Conservation (phyloP, 2,797 vertebrate genomes). For the Coilia nasus region DNA sequence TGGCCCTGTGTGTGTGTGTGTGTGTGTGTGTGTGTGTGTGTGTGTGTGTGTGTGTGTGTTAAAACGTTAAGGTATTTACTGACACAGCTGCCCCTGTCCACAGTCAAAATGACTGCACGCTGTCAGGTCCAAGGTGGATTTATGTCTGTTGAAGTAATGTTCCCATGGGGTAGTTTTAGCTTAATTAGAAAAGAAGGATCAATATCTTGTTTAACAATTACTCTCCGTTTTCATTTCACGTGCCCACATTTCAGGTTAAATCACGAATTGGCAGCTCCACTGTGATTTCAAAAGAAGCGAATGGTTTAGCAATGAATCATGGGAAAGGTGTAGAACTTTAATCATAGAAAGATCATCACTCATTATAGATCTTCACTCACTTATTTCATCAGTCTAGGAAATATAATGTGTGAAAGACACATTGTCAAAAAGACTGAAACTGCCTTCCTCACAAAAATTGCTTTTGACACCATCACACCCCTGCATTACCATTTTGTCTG, state of each 20-base stretch:
- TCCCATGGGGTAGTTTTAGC: constrained; percentile 21
- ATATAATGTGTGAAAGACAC: no score
- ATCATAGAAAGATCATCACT: not conserved
- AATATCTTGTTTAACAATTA: constrained; percentile 35
- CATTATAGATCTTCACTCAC: not conserved
- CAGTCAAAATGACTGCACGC: not conserved
- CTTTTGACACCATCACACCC: not conserved
- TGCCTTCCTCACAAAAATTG: no score
- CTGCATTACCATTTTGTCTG: not conserved
- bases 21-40: no score
- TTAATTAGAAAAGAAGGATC: constrained; percentile 21
- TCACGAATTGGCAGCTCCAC: not conserved
- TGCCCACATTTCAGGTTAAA: not conserved
- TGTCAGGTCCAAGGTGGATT: not conserved
- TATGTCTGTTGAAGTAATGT: constrained; percentile 24
- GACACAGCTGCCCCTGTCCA: not conserved
- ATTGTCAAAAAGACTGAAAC: no score
- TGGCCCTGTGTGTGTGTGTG: no score
- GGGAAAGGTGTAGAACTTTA: not conserved
- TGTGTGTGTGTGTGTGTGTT: no score
- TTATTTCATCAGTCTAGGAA: not conserved
- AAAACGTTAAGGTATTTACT: not conserved
- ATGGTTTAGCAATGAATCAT: not conserved
- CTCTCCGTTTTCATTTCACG: not conserved
- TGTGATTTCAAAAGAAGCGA: not conserved